Evolutionary conservation across 92 coral and sea anemone genomes (phyloP).

Genomic region (Epizoanthus ramosus): DNA sequence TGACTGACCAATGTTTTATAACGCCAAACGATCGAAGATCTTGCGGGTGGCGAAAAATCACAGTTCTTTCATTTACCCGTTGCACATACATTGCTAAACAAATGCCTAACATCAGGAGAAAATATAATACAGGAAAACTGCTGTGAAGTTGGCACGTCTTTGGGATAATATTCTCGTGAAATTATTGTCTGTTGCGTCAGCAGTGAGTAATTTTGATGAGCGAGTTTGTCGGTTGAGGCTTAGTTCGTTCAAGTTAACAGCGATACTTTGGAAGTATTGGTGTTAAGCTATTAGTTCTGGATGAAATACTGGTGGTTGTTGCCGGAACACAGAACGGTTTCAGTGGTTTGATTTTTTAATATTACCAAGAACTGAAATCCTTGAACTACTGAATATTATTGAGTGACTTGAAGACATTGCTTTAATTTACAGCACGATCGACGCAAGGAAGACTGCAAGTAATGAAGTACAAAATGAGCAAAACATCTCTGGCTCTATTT

Average conservation of each 20-base stretch:
- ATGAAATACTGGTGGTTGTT: constrained; percentile 35
- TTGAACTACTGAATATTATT: not conserved
- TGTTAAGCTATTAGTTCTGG: constrained; percentile 24
- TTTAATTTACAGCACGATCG: not conserved
- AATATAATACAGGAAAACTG: not conserved
- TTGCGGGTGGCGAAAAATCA: constrained; percentile 51
- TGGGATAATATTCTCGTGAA: not conserved
- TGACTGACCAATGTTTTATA: not conserved
- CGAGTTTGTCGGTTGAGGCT: too few species aligned
- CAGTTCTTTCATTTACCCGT: constrained; percentile 30
- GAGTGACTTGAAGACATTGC: not conserved
- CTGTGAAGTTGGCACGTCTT: not conserved
- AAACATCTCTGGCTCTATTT: not conserved
- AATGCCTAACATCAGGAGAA: constrained; percentile 35
- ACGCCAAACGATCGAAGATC: constrained; percentile 50
- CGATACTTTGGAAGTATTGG: not conserved
- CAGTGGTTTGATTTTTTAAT: not conserved
- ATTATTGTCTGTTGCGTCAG: not conserved
- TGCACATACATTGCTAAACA: constrained; percentile 16
- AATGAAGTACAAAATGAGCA: not conserved
- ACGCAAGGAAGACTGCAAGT: not conserved
- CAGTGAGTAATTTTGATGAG: too few species aligned
- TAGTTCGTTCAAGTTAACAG: too few species aligned
- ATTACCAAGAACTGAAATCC: not conserved
- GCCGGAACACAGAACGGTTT: not conserved